phyloP scores from a whole-genome alignment of 2,888 invertebrate genomes.

The Dolomedes plantarius region DNA sequence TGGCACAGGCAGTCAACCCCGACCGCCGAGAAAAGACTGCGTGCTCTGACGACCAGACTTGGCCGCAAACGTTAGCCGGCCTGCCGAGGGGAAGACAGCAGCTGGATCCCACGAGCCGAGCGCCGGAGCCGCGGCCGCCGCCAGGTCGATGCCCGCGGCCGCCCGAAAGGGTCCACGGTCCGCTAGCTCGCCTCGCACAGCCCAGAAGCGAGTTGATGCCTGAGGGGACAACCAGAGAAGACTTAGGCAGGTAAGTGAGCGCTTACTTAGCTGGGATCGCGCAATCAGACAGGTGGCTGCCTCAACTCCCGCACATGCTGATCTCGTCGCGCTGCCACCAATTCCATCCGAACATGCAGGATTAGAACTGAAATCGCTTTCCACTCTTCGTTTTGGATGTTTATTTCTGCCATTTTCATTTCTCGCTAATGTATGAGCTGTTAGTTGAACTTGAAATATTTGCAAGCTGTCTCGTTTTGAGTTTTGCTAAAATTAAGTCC shows the following conservation, averaged over 20 bases:
- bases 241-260: constrained; percentile 56
- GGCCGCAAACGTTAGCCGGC: constrained; percentile 39
- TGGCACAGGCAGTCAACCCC: constrained; percentile 57
- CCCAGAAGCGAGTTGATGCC: constrained; percentile 43
- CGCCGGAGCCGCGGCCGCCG: background rate
- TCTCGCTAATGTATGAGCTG: too few relatives aligned
- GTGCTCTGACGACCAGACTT: constrained; percentile 46
- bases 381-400: too few relatives aligned
- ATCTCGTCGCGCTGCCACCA: background rate
- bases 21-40: constrained; percentile 60
- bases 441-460: too few relatives aligned
- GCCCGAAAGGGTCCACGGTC: constrained; percentile 47
- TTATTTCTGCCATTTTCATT: background rate
- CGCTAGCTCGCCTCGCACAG: constrained; percentile 41
- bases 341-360: too few relatives aligned
- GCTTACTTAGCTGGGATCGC: constrained; percentile 44
- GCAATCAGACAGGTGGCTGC: constrained; percentile 47
- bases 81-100: constrained; percentile 20
- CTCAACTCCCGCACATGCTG: background rate
- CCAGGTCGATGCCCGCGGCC: constrained; percentile 3
- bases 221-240: constrained; percentile 26
- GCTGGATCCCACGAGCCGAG: constrained; percentile 3
- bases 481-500: too few relatives aligned
- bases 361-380: too few relatives aligned
- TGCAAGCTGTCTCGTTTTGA: too few relatives aligned